phyloP scores from a whole-genome alignment of 1,140 invertebrate genomes.

The Tribolium castaneum region DNA sequence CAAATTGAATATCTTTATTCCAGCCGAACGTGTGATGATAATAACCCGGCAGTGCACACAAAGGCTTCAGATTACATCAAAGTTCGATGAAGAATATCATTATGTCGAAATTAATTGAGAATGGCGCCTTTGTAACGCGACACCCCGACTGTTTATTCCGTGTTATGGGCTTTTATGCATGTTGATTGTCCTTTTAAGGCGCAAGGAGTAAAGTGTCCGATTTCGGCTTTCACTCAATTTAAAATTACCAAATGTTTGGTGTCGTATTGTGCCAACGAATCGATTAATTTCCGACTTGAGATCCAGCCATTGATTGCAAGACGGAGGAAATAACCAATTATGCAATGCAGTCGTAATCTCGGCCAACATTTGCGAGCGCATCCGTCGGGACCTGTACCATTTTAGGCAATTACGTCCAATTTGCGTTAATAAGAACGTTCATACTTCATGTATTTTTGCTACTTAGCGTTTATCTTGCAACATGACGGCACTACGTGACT shows the following conservation, averaged over 20 bases:
- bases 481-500: constrained; percentile 36
- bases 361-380: background rate
- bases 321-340: constrained; percentile 21
- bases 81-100: constrained; percentile 8
- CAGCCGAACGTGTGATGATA: background rate
- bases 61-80: background rate
- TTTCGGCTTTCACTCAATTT: background rate
- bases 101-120: constrained; percentile 9
- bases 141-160: background rate
- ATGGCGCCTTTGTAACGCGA: constrained; percentile 7
- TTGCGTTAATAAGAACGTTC: constrained; percentile 42
- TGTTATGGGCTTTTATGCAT: constrained; percentile 10
- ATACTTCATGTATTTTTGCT: constrained; percentile 47
- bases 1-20: background rate
- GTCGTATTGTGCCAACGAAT: constrained; percentile 12
- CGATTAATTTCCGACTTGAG: constrained; percentile 10
- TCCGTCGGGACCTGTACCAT: constrained; percentile 21
- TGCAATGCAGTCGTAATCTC: constrained; percentile 3
- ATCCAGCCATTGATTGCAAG: background rate
- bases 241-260: constrained; percentile 16
- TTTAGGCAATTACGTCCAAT: constrained; percentile 46
- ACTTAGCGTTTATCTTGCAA: constrained; percentile 24
- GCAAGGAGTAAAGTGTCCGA: constrained; percentile 6
- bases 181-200: constrained; percentile 19
- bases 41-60: background rate